These are phyloP conservation scores for Origma solitaria DNA, from an alignment of 2,113 vertebrate genomes.

Conservation along the genomic window DNA sequence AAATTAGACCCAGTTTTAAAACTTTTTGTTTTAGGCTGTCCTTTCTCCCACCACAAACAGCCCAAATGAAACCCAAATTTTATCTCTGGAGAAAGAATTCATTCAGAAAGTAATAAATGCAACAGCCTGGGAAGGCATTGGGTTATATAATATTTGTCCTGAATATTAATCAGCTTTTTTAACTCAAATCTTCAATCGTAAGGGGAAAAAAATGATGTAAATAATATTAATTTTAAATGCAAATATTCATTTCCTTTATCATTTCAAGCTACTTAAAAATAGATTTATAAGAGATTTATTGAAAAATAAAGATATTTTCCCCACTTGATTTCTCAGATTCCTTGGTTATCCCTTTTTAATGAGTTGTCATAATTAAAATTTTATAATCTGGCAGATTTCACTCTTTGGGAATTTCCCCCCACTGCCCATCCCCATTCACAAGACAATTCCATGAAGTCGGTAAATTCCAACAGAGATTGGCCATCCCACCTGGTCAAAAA, in stretches of 20 bases:
- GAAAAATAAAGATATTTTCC: not conserved
- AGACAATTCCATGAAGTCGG: not conserved
- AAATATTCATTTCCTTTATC: not conserved
- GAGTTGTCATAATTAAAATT: not conserved
- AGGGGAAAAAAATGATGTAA: not conserved
- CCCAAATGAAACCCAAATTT: not conserved
- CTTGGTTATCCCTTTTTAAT: not conserved
- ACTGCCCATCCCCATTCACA: not conserved
- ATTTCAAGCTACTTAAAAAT: not conserved
- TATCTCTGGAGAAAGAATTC: not conserved
- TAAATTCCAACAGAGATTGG: not conserved
- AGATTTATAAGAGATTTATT: not conserved
- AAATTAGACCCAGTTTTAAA: not conserved
- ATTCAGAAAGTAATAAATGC: not conserved
- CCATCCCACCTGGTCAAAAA: not conserved
- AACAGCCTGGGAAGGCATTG: not conserved
- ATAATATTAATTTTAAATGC: not conserved
- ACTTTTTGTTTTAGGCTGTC: not conserved
- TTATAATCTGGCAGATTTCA: not conserved
- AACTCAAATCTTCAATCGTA: not conserved
- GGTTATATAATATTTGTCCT: not conserved
- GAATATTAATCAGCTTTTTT: slow-evolving; percentile 4
- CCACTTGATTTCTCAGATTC: not conserved
- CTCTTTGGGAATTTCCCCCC: not conserved
- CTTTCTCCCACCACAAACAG: not conserved